phyloP scores from a whole-genome alignment of 2,797 vertebrate genomes.

The Periophthalmus magnuspinnatus region DNA sequence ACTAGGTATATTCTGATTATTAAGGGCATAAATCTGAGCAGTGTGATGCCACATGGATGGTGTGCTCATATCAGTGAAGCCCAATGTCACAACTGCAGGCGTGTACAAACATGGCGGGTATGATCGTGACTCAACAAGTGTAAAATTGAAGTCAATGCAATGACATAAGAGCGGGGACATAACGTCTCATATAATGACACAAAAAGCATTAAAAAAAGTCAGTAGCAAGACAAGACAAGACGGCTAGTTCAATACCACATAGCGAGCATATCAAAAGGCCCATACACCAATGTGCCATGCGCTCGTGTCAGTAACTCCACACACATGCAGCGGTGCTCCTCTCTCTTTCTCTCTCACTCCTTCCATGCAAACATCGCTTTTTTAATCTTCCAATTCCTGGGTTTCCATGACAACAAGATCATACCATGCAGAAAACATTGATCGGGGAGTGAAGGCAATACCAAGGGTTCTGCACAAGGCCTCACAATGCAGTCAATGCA shows the following conservation, averaged over 20 bases:
- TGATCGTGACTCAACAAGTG: conserved; percentile 44
- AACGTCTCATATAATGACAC: conserved; percentile 16
- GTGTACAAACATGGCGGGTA: conserved; percentile 23
- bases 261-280: conserved; percentile 46
- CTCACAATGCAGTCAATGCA: conserved; percentile 92
- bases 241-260: conserved; percentile 50
- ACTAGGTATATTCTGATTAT: background rate
- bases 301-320: conserved; percentile 61
- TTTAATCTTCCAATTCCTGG: conserved; percentile 88
- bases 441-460: conserved; percentile 84
- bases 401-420: conserved; percentile 94
- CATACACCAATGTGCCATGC: conserved; percentile 63
- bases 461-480: conserved; percentile 92
- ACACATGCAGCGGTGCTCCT: conserved; percentile 73
- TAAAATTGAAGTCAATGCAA: conserved; percentile 44
- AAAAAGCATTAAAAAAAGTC: background rate
- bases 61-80: conserved; percentile 14
- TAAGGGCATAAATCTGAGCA: background rate
- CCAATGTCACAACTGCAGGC: conserved; percentile 19
- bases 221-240: conserved; percentile 38
- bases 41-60: conserved; percentile 25
- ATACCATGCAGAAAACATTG: conserved; percentile 88
- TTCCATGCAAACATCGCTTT: conserved; percentile 86
- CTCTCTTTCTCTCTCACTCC: conserved; percentile 74
- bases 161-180: conserved; percentile 41